Percentiles rank a stretch among this genome's conserved stretches.
Evolutionary conservation across 1,140 invertebrate species (phyloP).

Genomic region (Panagrolaimus sp.): DNA sequence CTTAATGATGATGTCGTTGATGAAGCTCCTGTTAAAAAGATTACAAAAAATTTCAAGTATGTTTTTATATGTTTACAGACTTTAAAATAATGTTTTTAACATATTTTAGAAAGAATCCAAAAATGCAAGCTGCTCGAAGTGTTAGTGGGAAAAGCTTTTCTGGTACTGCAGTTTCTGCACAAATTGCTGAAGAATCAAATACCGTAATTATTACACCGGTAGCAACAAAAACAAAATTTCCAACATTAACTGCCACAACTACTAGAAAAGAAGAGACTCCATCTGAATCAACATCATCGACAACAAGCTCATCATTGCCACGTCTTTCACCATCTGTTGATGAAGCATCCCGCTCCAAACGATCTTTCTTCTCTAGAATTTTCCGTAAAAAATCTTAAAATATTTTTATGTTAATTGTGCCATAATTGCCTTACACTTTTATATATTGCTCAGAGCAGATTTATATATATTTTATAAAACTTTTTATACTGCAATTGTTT

Average conservation of each 20-base stretch:
- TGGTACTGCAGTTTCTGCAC: constrained; percentile 13
- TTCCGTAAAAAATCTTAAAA: constrained; percentile 10
- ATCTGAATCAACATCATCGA: not conserved
- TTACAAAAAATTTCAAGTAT: constrained; percentile 6
- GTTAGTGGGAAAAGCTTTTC: too few relatives aligned
- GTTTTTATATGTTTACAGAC: not conserved
- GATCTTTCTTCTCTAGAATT: not conserved
- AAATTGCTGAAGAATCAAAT: constrained; percentile 11
- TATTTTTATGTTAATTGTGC: not conserved
- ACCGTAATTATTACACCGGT: not conserved
- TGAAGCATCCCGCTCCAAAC: not conserved
- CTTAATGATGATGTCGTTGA: constrained; percentile 33
- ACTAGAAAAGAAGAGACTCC: not conserved
- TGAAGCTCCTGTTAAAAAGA: not conserved
- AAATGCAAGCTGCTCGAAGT: not conserved
- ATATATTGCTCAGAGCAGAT: too few relatives aligned
- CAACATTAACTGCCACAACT: too few relatives aligned
- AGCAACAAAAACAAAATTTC: not conserved
- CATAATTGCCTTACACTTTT: too few relatives aligned
- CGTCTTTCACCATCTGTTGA: not conserved
- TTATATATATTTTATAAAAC: too few relatives aligned
- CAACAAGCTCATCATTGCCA: not conserved
- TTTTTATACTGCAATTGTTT: too few relatives aligned
- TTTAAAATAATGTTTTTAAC: constrained; percentile 5
- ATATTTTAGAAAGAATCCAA: constrained; percentile 10